A percentile compares a stretch with the other conserved stretches of the same genome.
Conservation (phyloP, 1,140 invertebrate genomes). For the Aphaenogaster ashmeadi region DNA sequence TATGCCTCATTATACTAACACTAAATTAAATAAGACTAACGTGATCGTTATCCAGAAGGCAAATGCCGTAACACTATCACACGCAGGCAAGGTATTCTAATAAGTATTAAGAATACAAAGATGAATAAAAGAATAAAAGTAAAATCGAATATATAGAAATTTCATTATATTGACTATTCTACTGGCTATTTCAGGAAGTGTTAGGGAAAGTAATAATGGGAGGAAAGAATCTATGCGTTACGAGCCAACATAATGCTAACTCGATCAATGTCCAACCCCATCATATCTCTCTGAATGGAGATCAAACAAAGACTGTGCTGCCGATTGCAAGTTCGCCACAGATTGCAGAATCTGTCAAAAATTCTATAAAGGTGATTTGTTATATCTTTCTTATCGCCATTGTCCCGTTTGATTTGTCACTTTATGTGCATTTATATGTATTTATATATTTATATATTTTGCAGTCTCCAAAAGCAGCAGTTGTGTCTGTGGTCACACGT, state of each 20-base stretch:
- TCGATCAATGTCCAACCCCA: conserved; percentile 79
- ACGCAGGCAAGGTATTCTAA: conserved; percentile 82
- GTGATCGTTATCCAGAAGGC: conserved; percentile 84
- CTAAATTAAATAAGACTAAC: conserved; percentile 82
- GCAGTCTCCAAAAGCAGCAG: conserved; percentile 76
- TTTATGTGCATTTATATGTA: neutral
- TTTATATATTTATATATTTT: conserved; percentile 53
- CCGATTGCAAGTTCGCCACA: conserved; percentile 70
- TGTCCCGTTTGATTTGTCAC: neutral
- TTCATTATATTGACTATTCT: neutral
- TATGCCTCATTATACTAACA: conserved; percentile 75
- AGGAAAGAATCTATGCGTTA: conserved; percentile 81
- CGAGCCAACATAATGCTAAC: conserved; percentile 78
- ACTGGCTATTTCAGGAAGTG: conserved; percentile 80
- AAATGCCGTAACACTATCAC: conserved; percentile 83
- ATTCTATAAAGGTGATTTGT: conserved; percentile 66
- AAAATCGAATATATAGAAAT: conserved; percentile 24
- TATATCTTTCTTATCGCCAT: neutral
- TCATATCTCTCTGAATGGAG: conserved; percentile 78
- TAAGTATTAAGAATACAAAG: conserved; percentile 7
- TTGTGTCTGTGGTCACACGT: conserved; percentile 73
- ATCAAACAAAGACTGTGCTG: conserved; percentile 77
- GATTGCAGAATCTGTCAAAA: conserved; percentile 70
- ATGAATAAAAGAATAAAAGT: neutral
- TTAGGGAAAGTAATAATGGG: conserved; percentile 84